A percentile compares a stretch with the other conserved stretches of the same genome.
These are phyloP conservation scores for Acipenser transmontanus DNA, from an alignment of 2,797 vertebrate genomes.

Conservation along the genomic window DNA sequence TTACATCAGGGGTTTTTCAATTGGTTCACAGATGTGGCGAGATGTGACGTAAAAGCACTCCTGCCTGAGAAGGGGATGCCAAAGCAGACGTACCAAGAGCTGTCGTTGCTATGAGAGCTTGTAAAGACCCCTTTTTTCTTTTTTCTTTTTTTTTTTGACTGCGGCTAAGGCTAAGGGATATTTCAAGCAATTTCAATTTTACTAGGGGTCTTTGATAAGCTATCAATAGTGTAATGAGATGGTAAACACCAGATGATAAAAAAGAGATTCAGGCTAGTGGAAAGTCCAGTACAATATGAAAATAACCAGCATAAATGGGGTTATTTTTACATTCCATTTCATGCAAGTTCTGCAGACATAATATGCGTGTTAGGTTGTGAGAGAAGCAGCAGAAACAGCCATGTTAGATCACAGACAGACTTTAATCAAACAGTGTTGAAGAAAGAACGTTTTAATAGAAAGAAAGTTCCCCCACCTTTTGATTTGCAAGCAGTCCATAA, in stretches of 20 bases:
- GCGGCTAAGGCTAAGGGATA: background rate
- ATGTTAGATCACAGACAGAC: slow-evolving; percentile 33
- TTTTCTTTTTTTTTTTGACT: background rate
- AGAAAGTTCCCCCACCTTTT: slow-evolving; percentile 47
- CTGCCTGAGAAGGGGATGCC: slow-evolving; percentile 63
- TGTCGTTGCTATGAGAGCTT: slow-evolving; percentile 41
- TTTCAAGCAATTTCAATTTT: background rate
- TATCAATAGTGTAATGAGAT: background rate
- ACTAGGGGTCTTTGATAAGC: background rate
- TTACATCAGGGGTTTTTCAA: slow-evolving; percentile 55
- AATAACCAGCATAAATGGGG: slow-evolving; percentile 22
- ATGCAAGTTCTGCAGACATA: slow-evolving; percentile 38
- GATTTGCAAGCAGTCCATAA: slow-evolving; percentile 37
- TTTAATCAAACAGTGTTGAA: slow-evolving; percentile 18
- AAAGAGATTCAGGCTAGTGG: background rate
- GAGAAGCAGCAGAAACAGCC: slow-evolving; percentile 33
- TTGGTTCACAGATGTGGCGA: slow-evolving; percentile 82
- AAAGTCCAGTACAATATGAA: background rate
- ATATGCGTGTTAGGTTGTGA: slow-evolving; percentile 24
- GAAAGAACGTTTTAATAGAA: slow-evolving; percentile 15
- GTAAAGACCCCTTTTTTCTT: background rate
- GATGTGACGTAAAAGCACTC: slow-evolving; percentile 83
- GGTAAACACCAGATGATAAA: background rate
- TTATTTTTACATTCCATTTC: slow-evolving; percentile 27
- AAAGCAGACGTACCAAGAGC: slow-evolving; percentile 52